Evolutionary conservation across 2,888 invertebrate genomes (phyloP).

Genomic region (Atrina japonica): DNA sequence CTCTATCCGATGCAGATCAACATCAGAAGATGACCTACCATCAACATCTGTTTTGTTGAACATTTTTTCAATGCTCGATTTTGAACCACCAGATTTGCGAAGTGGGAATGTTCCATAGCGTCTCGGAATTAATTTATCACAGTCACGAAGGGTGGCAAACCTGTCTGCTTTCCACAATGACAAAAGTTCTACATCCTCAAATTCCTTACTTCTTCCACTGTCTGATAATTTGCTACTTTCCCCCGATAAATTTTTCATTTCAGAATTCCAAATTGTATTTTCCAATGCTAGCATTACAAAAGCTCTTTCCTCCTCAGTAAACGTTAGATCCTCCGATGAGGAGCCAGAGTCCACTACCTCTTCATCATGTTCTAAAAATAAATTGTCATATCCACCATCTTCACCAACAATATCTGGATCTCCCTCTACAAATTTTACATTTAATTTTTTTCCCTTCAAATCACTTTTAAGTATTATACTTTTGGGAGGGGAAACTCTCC

Average conservation of each 20-base stretch:
- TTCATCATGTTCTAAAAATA: slow-evolving; percentile 58
- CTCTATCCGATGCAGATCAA: slow-evolving; percentile 38
- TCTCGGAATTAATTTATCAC: slow-evolving; percentile 54
- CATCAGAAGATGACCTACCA: slow-evolving; percentile 27
- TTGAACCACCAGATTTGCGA: slow-evolving; percentile 43
- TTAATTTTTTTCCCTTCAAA: slow-evolving; percentile 27
- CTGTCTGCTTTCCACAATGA: slow-evolving; percentile 61
- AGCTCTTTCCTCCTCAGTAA: slow-evolving; percentile 72
- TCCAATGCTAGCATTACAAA: slow-evolving; percentile 71
- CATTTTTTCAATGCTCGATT: slow-evolving; percentile 44
- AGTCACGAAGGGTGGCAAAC: slow-evolving; percentile 63
- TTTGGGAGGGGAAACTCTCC: neutral
- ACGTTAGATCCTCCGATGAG: slow-evolving; percentile 53
- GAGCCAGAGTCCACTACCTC: slow-evolving; percentile 39
- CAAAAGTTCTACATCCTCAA: slow-evolving; percentile 68
- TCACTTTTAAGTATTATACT: slow-evolving; percentile 29
- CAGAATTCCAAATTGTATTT: slow-evolving; percentile 73
- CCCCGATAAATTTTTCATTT: slow-evolving; percentile 57
- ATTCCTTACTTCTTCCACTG: slow-evolving; percentile 62
- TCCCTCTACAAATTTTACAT: slow-evolving; percentile 59
- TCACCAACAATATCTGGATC: slow-evolving; percentile 67
- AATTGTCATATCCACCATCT: slow-evolving; percentile 72
- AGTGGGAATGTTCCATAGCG: slow-evolving; percentile 70
- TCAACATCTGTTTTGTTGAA: slow-evolving; percentile 17
- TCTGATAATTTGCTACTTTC: slow-evolving; percentile 19